Base-by-base conservation (phyloP, 30 jellyfish, hydroid and myxozoan species). In the Aurelia sp. region DNA sequence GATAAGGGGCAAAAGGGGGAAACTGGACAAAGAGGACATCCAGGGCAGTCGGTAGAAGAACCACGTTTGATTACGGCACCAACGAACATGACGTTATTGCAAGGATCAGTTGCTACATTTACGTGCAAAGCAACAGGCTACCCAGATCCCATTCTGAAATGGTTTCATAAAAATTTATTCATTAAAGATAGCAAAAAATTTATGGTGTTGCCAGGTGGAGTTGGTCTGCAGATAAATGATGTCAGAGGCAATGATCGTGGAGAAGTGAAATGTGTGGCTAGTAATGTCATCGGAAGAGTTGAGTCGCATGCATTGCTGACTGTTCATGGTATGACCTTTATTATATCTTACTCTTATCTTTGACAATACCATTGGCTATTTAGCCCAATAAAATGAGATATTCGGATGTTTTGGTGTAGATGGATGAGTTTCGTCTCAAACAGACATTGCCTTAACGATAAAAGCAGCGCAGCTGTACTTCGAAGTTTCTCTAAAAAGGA, bases 51-150 rank as follows among this genome's bases (percentile, higher is more conserved):
- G 3, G 51, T 65, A 15, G 76, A 65, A 27, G 31, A 20, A 10
- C 67, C 67, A 8, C 51, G 51, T 3, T 40, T 40, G 51, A 40
- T 40, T 40, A 40, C 51, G 51, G 10, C 51, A 65, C 78, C 78
- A 33, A 31, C 2, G 11, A 47, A 60, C 67, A 31, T 47, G 41
- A 60, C 58, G 0, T 48, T 30, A 6, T 4, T 9, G 48, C 72
- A 78, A 38, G 88, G 88, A 41, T 31, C 78, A 1, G 50, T 63
- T 10, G 88, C 48, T 15, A 78, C 78, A 66, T 78, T 78, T 57
- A 15, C 75, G 5, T 78, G 88, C 68, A 51, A 30, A 35, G 78
- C 88, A 61, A 19, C 44, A 3, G 88, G 88, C 67, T 24, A 78
- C 50, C 88, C 88, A 17, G 33, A 60, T 35, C 88, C 88, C 27